These are phyloP conservation scores for Erpobdella octoculata DNA, from an alignment of 2,888 invertebrate genomes.

Conservation along the genomic window DNA sequence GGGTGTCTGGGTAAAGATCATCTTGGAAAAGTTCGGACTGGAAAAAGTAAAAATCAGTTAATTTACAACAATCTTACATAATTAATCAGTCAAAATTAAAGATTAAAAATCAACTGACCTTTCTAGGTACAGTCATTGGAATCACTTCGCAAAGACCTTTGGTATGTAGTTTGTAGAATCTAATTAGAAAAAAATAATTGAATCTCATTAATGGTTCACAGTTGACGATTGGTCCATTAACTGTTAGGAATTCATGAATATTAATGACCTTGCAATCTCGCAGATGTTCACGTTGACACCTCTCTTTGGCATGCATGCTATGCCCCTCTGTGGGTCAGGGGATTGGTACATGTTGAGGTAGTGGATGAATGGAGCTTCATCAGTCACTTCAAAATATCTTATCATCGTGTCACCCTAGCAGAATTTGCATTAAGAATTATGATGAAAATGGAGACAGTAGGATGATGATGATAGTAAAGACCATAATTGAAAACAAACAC, in stretches of 20 bases:
- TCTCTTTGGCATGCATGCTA: constrained; percentile 85
- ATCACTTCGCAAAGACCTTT: constrained; percentile 85
- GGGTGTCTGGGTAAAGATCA: constrained; percentile 87
- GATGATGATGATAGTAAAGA: neutral
- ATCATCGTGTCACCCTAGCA: constrained; percentile 83
- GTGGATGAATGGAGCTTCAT: constrained; percentile 80
- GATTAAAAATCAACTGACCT: constrained; percentile 54
- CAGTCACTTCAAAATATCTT: constrained; percentile 85
- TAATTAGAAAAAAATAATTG: constrained; percentile 38
- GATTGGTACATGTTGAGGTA: constrained; percentile 83
- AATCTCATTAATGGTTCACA: neutral
- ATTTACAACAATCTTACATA: neutral
- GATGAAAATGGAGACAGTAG: neutral
- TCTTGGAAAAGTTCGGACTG: constrained; percentile 70
- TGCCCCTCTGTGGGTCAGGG: constrained; percentile 79
- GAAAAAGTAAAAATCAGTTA: neutral
- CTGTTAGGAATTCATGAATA: neutral
- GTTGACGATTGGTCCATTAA: neutral
- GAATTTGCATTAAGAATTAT: neutral
- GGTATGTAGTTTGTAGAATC: constrained; percentile 80
- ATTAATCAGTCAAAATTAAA: neutral
- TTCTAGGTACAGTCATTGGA: constrained; percentile 87
- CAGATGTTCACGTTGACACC: constrained; percentile 65
- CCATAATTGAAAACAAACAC: neutral
- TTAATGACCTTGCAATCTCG: constrained; percentile 38